Evolutionary conservation across 92 coral and sea anemone genomes (phyloP), one percentile per base, ranked within the genome.

Genomic region (Zoanthus sociatus): DNA sequence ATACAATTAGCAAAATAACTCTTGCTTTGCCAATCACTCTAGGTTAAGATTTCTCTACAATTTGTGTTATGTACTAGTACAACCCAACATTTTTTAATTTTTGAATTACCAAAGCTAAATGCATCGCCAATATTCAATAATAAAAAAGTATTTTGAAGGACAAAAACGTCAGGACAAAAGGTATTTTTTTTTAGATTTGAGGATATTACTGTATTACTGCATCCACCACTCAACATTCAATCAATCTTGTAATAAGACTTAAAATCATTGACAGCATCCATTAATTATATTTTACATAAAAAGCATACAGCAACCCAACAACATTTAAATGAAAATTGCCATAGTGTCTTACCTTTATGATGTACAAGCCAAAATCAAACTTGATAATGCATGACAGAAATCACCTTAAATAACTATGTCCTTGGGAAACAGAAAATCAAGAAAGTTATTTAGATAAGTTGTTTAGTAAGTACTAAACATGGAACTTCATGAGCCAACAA

Each of bases 361-460:
- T 51, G 73, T 53, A 81, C 84, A 89, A 84, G 92, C 97, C 97
- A 92, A 82, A 84, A 92, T 89, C 92, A 86, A 88, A 91, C 95
- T 95, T 92, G 95, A 89, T 92, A 93, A 92, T 90, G 90, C 85
- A 95, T 82, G 88, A 93, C 90, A 88, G 91, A 90, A 90, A 89
- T 76, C 90, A 93, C 87, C 88, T 92, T 95, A 91, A 91, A 91
- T 86, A 81, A 81, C 85, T 81, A 91, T 78, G 83, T 87, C 86
- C 91, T 87, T 93, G 95, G 95, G 96, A 95, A 95, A 93, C 91
- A 95, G 98, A 95, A 95, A 93, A 95, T 92, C 98, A 93, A 95
- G 98, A 95, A 89, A 82, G 78, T 93, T 83, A 89, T 95, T 95
- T 88, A 93, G 98, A 95, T 87, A 84, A 87, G 66, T 81, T 51